Evolutionary conservation across 2,888 invertebrate species (phyloP), one percentile per base, ranked within the genome.

Genomic region (Theodoxus fluviatilis): DNA sequence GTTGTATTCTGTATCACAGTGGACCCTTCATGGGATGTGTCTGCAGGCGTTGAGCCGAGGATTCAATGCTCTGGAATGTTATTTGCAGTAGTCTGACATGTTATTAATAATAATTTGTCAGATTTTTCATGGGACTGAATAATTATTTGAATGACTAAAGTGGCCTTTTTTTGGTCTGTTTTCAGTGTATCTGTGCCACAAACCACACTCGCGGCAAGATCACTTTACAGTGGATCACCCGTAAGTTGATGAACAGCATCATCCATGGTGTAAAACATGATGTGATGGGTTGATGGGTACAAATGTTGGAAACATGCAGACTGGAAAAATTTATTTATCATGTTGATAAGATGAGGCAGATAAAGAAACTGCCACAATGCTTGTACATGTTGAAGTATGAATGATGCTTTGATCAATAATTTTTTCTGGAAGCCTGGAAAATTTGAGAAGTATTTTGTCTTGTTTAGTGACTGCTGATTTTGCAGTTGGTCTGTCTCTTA

Each of bases 131-230:
- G n/a, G n/a, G 6, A 4, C 4, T 6, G n/a, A 4, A 22, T 6
- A 18, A 22, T 52, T 52, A 9, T 52, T 52, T 6, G n/a, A 22
- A 12, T 43, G 43, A 15, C 15, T 43, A 43, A 43, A 12, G 43
- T 43, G 15, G 15, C 22, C 37, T 38, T 22, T 35, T 68, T 63
- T 9, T 33, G 40, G 9, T 9, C 68, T 67, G 35, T 38, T 67
- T 71, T 9, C 79, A 84, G 82, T 75, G 74, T 43, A 72, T 85
- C 9, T 82, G 79, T 63, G 68, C 85, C 31, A 86, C 85, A 33
- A 86, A 86, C 70, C 85, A 86, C 73, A 86, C 86, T 0, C 80
- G 81, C 66, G 86, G 86, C 6, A 86, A 85, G 73, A 78, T 86
- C 37, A 83, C 83, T 4, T 80, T 84, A 0, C 83, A 82, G 69